Base-by-base conservation (phyloP, 2,888 invertebrate species). In the Homarus gammarus region DNA sequence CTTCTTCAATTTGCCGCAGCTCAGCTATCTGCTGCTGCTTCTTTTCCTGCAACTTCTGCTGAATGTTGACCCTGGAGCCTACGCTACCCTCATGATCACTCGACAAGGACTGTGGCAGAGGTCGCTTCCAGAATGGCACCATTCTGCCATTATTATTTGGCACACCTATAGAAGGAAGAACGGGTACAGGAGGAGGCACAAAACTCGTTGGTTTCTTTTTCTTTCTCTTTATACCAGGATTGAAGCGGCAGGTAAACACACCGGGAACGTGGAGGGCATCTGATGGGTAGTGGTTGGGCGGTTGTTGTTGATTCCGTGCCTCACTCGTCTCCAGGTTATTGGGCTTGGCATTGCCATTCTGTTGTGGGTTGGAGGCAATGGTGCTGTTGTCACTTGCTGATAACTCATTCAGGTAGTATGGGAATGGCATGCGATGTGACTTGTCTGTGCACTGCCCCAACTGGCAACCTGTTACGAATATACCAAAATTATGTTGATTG, bases 141-240 rank as follows among this genome's bases (percentile, higher is more conserved):
- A 72, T 91, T 33, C 92, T 84, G 8, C 90, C 90, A 72, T 82
- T 82, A 36, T 87, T 87, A 56, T 90, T 91, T 51, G 91, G 84
- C 36, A 90, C 68, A 15, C 77, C 82, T 92, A 90, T 83, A 36
- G 92, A 91, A 18, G 92, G 92, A 31, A 92, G 82, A 15, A 92
- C 92, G 15, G 93, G 92, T 49, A 96, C 96, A 12, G 93, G 93
- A 0, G 97, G 97, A 0, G 97, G 97, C 3, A 97, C 96, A 93
- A 97, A 97, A 0, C 96, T 96, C 0, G 97, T 97, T n/a, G 97
- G 97, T 94, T 97, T 97, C 94, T 98, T 98, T 94, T 97, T 97
- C 93, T 97, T 97, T 38, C 97, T 95, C 91, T 96, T 96, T 33
- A 95, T 95, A 64, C 94, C 94, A 0, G 97, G 97, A 93, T 97